phyloP scores from a whole-genome alignment of 2,888 invertebrate genomes.

The Oegoconia quadripuncta region DNA sequence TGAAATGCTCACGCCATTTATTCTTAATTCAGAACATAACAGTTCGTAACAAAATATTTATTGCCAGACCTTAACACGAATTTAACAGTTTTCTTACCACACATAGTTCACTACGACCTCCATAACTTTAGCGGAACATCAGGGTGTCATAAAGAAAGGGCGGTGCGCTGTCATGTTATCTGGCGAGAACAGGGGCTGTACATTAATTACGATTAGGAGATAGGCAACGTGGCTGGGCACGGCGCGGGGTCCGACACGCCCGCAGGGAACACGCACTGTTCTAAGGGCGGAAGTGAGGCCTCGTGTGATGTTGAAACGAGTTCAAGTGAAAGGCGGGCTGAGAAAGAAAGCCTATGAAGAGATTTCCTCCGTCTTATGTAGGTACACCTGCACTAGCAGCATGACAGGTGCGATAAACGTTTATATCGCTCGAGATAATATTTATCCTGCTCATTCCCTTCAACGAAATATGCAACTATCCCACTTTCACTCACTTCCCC shows the following conservation, averaged over 20 bases:
- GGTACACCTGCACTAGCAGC: too few relatives aligned
- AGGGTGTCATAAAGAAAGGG: slow-evolving; percentile 49
- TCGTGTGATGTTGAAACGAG: slow-evolving; percentile 7
- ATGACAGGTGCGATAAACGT: too few relatives aligned
- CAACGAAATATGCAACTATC: too few relatives aligned
- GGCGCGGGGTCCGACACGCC: slow-evolving; percentile 30
- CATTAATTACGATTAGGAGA: slow-evolving; percentile 56
- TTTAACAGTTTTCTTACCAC: slow-evolving; percentile 3
- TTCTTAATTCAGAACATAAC: too few relatives aligned
- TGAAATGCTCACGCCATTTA: too few relatives aligned
- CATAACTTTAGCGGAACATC: slow-evolving; percentile 27
- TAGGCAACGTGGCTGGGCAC: slow-evolving; percentile 1
- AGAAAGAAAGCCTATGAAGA: background rate
- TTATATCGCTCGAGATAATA: too few relatives aligned
- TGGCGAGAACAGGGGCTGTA: slow-evolving; percentile 21
- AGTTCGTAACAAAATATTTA: background rate
- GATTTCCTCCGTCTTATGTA: background rate
- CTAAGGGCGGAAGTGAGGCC: slow-evolving; percentile 28
- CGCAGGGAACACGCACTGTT: slow-evolving; percentile 27
- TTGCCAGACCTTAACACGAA: background rate
- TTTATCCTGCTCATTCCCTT: too few relatives aligned
- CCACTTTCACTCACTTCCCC: too few relatives aligned
- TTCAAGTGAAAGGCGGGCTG: background rate
- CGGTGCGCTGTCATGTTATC: slow-evolving; percentile 25
- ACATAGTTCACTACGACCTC: slow-evolving; percentile 10